Percentiles rank a stretch among this genome's conserved stretches.
Evolutionary conservation across 2,797 vertebrate genomes (phyloP).

Genomic region (Squalus acanthias): DNA sequence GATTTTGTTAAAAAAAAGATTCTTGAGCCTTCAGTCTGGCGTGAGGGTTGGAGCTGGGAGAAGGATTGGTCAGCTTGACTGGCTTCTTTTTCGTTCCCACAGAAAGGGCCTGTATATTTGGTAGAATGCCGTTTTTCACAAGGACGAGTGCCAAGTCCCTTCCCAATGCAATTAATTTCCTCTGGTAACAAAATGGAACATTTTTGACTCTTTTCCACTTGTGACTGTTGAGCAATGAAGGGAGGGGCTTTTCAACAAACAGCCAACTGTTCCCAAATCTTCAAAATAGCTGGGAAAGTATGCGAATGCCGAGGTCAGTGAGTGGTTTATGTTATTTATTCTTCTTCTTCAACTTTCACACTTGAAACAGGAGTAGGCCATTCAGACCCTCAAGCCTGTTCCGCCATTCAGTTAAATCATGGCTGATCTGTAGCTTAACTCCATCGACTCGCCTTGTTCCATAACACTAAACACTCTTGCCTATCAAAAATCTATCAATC

Average conservation of each 20-base stretch:
- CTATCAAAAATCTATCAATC: not conserved
- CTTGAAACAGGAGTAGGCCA: not conserved
- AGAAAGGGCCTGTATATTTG: not conserved
- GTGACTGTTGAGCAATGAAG: not conserved
- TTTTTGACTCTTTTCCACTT: constrained; percentile 4
- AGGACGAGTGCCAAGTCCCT: not conserved
- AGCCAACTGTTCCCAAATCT: constrained; percentile 3
- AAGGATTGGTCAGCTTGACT: not conserved
- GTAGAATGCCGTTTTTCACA: not conserved
- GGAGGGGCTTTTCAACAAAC: not conserved
- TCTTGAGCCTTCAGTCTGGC: not conserved
- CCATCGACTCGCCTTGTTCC: not conserved
- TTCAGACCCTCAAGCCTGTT: not conserved
- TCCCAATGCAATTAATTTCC: constrained; percentile 1
- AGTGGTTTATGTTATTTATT: not conserved
- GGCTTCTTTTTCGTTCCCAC: not conserved
- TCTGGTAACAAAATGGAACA: not conserved
- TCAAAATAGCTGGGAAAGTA: not conserved
- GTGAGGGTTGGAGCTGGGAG: not conserved
- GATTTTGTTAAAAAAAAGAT: not conserved
- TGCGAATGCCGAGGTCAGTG: not conserved
- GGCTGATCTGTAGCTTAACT: not conserved
- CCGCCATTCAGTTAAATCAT: not conserved
- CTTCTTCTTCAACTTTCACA: not conserved
- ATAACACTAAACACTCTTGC: not conserved